Conservation (phyloP, 2,113 vertebrate genomes). For the Hippocampus barbouri region DNA sequence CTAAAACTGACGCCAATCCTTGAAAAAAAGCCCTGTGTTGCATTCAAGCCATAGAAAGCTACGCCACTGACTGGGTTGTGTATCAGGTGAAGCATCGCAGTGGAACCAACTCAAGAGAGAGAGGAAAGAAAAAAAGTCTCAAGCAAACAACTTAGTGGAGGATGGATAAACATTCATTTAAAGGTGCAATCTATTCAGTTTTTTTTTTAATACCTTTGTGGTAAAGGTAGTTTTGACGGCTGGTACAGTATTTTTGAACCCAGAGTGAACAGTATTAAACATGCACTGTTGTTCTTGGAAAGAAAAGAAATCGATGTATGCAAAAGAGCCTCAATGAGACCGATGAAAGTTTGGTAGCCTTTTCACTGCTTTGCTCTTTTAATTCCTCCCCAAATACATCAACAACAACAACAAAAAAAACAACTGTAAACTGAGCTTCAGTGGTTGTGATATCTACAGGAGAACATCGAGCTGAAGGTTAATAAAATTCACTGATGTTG, state of each 20-base stretch:
- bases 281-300: slow-evolving; percentile 57
- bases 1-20: slow-evolving; percentile 33
- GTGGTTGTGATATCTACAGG: slow-evolving; percentile 58
- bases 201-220: slow-evolving; percentile 29
- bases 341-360: slow-evolving; percentile 52
- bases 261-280: slow-evolving; percentile 56
- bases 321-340: slow-evolving; percentile 49
- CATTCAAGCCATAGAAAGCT: slow-evolving; percentile 68
- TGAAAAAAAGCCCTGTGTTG: slow-evolving; percentile 39
- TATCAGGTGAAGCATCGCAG: slow-evolving; percentile 46
- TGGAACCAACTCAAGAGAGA: slow-evolving; percentile 28
- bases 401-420: slow-evolving; percentile 27
- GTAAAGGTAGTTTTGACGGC: slow-evolving; percentile 27
- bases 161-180: slow-evolving; percentile 39
- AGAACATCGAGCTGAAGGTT: slow-evolving; percentile 66
- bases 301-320: slow-evolving; percentile 58
- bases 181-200: slow-evolving; percentile 49
- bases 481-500: slow-evolving; percentile 79
- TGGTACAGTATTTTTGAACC: slow-evolving; percentile 53
- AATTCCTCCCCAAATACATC: slow-evolving; percentile 50
- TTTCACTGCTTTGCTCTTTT: slow-evolving; percentile 55
- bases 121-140: slow-evolving; percentile 6
- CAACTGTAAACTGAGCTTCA: slow-evolving; percentile 63
- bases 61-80: slow-evolving; percentile 32
- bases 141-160: slow-evolving; percentile 38